Percentiles rank a stretch among this genome's conserved stretches.
These are phyloP conservation scores for Dasyurus viverrinus DNA, from an alignment of 2,113 vertebrate genomes.

Conservation along the genomic window DNA sequence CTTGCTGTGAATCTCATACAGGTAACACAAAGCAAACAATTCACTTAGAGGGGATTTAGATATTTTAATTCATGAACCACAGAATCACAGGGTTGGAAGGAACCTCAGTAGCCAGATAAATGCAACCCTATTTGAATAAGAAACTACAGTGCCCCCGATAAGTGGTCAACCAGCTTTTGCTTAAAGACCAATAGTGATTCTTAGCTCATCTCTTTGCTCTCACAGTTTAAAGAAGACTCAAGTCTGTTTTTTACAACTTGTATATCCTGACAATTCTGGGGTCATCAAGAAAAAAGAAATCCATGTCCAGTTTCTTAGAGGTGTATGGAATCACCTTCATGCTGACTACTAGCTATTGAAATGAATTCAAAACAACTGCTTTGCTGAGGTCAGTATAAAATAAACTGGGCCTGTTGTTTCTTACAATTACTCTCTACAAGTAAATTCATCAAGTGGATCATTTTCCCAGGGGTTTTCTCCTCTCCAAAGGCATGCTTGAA, in stretches of 20 bases:
- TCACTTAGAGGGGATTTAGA: neutral
- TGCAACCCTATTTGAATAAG: neutral
- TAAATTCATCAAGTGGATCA: neutral
- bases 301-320: rapidly evolving
- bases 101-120: neutral
- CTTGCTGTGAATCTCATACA: neutral
- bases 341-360: neutral
- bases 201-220: conserved; percentile 9
- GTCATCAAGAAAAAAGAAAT: neutral
- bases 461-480: neutral
- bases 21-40: neutral
- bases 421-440: neutral
- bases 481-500: neutral
- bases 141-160: neutral
- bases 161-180: neutral
- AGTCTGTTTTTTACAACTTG: neutral
- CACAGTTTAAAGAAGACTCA: neutral
- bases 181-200: neutral
- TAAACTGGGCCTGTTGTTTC: neutral
- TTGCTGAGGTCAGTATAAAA: neutral
- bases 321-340: neutral
- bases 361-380: conserved; percentile 4
- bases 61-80: neutral
- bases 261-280: neutral
- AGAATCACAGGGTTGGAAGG: neutral